Evolutionary conservation across 2,797 vertebrate genomes (phyloP).

Genomic region (Spinibarbus caldwelli): DNA sequence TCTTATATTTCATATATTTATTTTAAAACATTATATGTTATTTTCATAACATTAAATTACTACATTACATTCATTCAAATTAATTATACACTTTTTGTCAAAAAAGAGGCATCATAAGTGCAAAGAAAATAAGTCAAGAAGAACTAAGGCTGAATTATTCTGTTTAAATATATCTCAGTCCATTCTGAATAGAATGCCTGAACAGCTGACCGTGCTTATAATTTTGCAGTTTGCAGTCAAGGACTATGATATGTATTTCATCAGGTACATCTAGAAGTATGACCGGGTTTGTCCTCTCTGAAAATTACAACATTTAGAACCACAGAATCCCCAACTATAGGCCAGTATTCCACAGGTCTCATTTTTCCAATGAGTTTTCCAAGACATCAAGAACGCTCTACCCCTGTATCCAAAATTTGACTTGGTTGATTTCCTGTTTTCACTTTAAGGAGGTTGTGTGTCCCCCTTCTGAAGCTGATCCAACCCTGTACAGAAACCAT

Average conservation of each 20-base stretch:
- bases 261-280: background rate
- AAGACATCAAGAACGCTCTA: constrained; percentile 1
- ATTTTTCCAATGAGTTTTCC: constrained; percentile 15
- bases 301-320: constrained; percentile 34
- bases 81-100: background rate
- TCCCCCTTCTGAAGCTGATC: constrained; percentile 47
- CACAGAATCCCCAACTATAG: constrained; percentile 20
- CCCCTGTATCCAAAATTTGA: constrained; percentile 1
- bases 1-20: background rate
- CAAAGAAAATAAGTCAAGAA: background rate
- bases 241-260: background rate
- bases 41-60: background rate
- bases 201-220: background rate
- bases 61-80: background rate
- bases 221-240: constrained; percentile 7
- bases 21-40: background rate
- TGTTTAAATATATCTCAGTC: background rate
- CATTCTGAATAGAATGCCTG: background rate
- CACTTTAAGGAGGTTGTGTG: constrained; percentile 35
- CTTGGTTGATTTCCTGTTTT: constrained; percentile 57
- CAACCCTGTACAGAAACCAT: constrained; percentile 47
- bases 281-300: background rate
- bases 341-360: constrained; percentile 31
- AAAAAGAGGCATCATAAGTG: background rate
- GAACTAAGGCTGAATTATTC: background rate